phyloP scores from a whole-genome alignment of 1,140 invertebrate genomes.

The Drosophila suzukii region DNA sequence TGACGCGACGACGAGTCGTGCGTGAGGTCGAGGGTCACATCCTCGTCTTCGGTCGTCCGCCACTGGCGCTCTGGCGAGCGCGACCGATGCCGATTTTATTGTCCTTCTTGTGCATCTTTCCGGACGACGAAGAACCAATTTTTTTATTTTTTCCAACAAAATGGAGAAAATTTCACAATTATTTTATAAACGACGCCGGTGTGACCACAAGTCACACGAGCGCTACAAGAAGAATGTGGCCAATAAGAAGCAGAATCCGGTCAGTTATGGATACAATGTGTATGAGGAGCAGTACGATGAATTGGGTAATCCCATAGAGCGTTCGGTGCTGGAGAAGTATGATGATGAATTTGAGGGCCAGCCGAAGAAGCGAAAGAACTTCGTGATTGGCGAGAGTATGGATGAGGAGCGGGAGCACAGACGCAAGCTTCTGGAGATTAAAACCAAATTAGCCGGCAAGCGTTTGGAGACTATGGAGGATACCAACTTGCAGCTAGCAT shows the following conservation, averaged over 20 bases:
- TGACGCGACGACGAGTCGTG: slow-evolving; percentile 61
- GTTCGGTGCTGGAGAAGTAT: slow-evolving; percentile 94
- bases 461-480: slow-evolving; percentile 90
- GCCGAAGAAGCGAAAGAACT: slow-evolving; percentile 89
- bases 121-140: slow-evolving; percentile 78
- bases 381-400: slow-evolving; percentile 89
- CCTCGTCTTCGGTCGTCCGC: slow-evolving; percentile 48
- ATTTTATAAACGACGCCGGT: slow-evolving; percentile 18
- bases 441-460: slow-evolving; percentile 88
- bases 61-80: slow-evolving; percentile 54
- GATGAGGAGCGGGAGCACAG: slow-evolving; percentile 85
- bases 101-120: slow-evolving; percentile 84
- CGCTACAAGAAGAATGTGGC: slow-evolving; percentile 94
- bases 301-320: slow-evolving; percentile 89
- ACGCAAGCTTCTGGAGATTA: slow-evolving; percentile 85
- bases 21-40: slow-evolving; percentile 59
- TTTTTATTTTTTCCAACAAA: slow-evolving; percentile 1
- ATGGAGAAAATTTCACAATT: slow-evolving; percentile 36
- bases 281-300: slow-evolving; percentile 94
- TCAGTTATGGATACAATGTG: slow-evolving; percentile 94
- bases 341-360: slow-evolving; percentile 96
- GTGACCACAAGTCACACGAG: slow-evolving; percentile 86
- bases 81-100: slow-evolving; percentile 76
- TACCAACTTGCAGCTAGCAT: slow-evolving; percentile 90
- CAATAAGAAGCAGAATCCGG: slow-evolving; percentile 92